phyloP scores from a whole-genome alignment of 2,113 vertebrate species.

The Scolopax mira region DNA sequence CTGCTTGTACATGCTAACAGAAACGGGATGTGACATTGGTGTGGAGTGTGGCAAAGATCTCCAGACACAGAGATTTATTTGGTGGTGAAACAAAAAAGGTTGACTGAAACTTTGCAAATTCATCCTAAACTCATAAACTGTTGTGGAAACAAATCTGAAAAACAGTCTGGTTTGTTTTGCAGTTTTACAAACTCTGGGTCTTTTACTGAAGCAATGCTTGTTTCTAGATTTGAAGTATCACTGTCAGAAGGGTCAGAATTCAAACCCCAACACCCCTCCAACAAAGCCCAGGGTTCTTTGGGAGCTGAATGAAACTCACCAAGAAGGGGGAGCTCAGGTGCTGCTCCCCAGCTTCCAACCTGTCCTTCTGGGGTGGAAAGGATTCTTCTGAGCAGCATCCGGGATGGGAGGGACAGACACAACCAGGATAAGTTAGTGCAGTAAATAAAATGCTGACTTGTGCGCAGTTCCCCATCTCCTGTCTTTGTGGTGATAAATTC shows the following conservation, averaged over 20 bases:
- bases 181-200: background rate
- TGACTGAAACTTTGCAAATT: background rate
- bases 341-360: background rate
- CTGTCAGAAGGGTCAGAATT: background rate
- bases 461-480: background rate
- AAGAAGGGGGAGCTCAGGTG: background rate
- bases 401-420: background rate
- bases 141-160: background rate
- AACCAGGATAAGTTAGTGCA: too few relatives aligned
- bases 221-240: background rate
- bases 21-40: background rate
- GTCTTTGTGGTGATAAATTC: background rate
- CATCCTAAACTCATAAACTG: background rate
- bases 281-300: background rate
- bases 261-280: background rate
- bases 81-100: background rate
- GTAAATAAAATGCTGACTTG: background rate
- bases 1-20: fast-evolving
- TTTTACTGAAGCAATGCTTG: background rate
- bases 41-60: background rate
- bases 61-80: background rate
- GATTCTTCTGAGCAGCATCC: background rate
- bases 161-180: background rate
- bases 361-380: background rate
- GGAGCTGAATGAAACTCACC: background rate